phyloP scores from a whole-genome alignment of 2,113 vertebrate species.

The Paraplagusia blochii region DNA sequence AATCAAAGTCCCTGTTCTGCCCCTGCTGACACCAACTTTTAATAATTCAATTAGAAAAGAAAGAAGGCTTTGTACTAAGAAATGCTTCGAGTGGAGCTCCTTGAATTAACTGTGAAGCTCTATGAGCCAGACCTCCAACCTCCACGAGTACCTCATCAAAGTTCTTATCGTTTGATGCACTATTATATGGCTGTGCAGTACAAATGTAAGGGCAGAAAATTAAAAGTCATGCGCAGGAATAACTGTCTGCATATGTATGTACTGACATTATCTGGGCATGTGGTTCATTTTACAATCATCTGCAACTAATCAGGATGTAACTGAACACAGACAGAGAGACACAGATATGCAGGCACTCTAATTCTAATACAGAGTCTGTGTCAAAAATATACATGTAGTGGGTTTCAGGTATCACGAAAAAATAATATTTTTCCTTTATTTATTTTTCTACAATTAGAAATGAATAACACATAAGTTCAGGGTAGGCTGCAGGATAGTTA shows the following conservation, averaged over 20 bases:
- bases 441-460: too few species aligned
- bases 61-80: conserved; percentile 38
- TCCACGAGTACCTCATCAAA: conserved; percentile 39
- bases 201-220: conserved; percentile 45
- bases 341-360: neutral
- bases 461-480: too few species aligned
- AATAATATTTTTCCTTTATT: too few species aligned
- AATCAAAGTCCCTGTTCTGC: conserved; percentile 47
- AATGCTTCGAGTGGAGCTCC: conserved; percentile 51
- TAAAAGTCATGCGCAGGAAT: conserved; percentile 49
- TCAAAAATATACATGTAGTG: too few species aligned
- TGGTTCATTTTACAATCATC: conserved; percentile 50
- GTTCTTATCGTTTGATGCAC: conserved; percentile 41
- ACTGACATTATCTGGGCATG: conserved; percentile 46
- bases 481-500: too few species aligned
- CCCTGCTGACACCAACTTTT: conserved; percentile 54
- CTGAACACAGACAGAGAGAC: conserved; percentile 12
- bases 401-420: too few species aligned
- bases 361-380: too few species aligned
- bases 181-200: conserved; percentile 32
- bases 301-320: conserved; percentile 41
- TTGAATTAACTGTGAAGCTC: conserved; percentile 49
- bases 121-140: conserved; percentile 25
- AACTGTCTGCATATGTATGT: conserved; percentile 67
- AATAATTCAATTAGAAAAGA: conserved; percentile 63